Conservation (phyloP, 2,888 invertebrate species). For the Oscheius sp. region DNA sequence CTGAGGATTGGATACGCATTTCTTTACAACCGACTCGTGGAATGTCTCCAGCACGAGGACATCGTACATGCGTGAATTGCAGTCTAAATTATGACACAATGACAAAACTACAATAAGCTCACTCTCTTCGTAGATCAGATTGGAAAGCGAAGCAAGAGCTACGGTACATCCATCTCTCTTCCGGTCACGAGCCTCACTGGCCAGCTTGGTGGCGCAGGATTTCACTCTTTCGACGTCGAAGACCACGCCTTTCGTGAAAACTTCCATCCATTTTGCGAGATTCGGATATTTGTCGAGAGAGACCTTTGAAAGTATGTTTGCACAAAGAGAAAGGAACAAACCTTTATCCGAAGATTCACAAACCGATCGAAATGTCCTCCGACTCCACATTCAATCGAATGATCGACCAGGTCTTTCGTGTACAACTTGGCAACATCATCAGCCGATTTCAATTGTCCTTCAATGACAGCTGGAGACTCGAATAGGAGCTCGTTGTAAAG, state of each 20-base stretch:
- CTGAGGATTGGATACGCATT: constrained; percentile 48
- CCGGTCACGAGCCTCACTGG: constrained; percentile 84
- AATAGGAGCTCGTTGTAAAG: constrained; percentile 83
- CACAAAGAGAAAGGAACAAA: constrained; percentile 21
- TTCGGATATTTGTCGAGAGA: constrained; percentile 75
- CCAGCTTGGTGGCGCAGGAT: constrained; percentile 84
- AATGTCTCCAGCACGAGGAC: constrained; percentile 65
- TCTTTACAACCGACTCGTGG: constrained; percentile 55
- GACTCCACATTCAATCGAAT: constrained; percentile 63
- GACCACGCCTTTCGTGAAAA: constrained; percentile 78
- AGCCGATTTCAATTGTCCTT: constrained; percentile 56
- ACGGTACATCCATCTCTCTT: constrained; percentile 83
- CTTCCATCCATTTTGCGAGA: constrained; percentile 85
- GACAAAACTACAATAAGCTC: not conserved
- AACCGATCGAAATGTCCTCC: constrained; percentile 59
- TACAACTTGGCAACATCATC: constrained; percentile 85
- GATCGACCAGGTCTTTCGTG: constrained; percentile 69
- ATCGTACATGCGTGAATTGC: constrained; percentile 59
- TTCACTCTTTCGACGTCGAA: constrained; percentile 43
- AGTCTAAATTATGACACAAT: constrained; percentile 50
- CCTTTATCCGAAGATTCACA: constrained; percentile 61
- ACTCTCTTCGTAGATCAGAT: constrained; percentile 52
- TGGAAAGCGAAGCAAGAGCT: constrained; percentile 49
- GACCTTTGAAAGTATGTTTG: constrained; percentile 19
- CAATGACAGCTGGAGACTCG: constrained; percentile 80